phyloP scores from a whole-genome alignment of 2,113 vertebrate genomes.

The Ramphastos sulfuratus region DNA sequence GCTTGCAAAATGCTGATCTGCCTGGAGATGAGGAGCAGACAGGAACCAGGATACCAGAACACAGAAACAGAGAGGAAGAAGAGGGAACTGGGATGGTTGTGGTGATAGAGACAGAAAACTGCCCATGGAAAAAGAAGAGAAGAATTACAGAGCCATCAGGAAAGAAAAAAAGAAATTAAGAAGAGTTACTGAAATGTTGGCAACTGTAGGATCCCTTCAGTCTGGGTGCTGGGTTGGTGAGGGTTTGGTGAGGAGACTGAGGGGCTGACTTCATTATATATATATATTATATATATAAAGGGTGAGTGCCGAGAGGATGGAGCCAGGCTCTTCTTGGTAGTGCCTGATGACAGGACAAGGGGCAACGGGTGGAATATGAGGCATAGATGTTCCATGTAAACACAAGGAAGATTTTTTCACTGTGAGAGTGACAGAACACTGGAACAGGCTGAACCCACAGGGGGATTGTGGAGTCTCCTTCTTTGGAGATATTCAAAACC shows the following conservation, averaged over 20 bases:
- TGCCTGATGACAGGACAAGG: too few species aligned
- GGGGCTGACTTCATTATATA: too few species aligned
- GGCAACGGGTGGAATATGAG: too few species aligned
- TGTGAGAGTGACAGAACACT: too few species aligned
- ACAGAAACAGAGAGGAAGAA: not conserved
- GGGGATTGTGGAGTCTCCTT: too few species aligned
- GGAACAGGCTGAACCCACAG: too few species aligned
- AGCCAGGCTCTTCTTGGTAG: too few species aligned
- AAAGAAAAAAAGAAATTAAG: not conserved
- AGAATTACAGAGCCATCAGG: not conserved
- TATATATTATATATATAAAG: too few species aligned
- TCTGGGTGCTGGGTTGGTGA: not conserved
- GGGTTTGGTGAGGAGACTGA: not conserved
- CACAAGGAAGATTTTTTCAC: too few species aligned
- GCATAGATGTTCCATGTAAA: too few species aligned
- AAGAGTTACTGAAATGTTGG: not conserved
- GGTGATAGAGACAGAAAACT: not conserved
- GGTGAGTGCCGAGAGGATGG: too few species aligned
- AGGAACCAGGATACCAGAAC: slow-evolving; percentile 7
- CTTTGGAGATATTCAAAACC: too few species aligned
- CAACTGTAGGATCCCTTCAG: not conserved
- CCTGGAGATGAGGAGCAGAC: slow-evolving; percentile 29
- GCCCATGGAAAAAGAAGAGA: not conserved
- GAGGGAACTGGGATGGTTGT: not conserved
- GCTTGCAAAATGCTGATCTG: slow-evolving; percentile 54